phyloP scores from a whole-genome alignment of 37 sponge, comb jelly and placozoan genomes.

The Cliona cf. orientalis region DNA sequence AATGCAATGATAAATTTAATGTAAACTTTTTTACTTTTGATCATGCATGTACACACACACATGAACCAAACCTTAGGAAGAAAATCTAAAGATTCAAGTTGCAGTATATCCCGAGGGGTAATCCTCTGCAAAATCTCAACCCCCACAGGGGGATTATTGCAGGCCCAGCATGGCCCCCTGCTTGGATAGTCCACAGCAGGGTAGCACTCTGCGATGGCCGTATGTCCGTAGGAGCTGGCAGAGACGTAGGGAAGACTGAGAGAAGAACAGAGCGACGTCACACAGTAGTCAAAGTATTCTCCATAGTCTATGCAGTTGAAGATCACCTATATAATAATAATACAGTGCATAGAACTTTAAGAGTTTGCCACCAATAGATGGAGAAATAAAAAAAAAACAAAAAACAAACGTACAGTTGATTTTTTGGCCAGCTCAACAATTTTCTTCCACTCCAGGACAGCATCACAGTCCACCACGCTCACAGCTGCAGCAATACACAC shows the following conservation, averaged over 20 bases:
- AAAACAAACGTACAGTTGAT: constrained; percentile 41
- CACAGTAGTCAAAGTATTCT: constrained; percentile 74
- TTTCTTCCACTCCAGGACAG: constrained; percentile 44
- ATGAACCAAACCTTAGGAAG: constrained; percentile 55
- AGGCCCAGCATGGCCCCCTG: constrained; percentile 69
- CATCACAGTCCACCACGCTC: constrained; percentile 26
- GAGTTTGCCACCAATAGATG: no score
- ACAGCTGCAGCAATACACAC: constrained; percentile 5
- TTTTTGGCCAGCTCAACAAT: constrained; percentile 46
- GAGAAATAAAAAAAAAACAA: no score
- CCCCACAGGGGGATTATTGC: constrained; percentile 66
- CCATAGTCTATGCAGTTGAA: constrained; percentile 73
- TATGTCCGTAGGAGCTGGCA: constrained; percentile 76
- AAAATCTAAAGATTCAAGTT: constrained; percentile 11
- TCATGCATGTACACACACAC: background rate
- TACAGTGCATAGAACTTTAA: no score
- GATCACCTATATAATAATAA: no score
- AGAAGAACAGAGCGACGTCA: constrained; percentile 50
- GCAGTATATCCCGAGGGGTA: constrained; percentile 39
- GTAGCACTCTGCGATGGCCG: constrained; percentile 63
- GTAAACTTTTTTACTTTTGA: background rate
- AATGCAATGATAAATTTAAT: background rate
- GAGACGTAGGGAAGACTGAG: constrained; percentile 51
- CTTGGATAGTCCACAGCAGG: constrained; percentile 20
- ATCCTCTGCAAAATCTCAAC: constrained; percentile 17